Evolutionary conservation across 2,888 invertebrate species (phyloP), one percentile per base, ranked within the genome.

Genomic region (Helleia helle): DNA sequence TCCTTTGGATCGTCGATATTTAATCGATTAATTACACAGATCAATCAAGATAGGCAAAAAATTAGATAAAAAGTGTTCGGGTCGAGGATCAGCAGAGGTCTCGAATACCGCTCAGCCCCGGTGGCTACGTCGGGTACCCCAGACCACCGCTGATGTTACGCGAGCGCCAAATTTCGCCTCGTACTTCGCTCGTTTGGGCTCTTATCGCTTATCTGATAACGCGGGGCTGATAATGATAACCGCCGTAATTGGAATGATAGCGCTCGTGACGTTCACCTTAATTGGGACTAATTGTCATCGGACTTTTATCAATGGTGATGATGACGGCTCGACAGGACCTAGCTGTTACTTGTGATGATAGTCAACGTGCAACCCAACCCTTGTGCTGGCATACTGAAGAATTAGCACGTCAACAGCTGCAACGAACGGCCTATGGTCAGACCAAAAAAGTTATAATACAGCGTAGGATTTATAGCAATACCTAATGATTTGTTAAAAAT

Each of bases 1-100:
- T n/a, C n/a, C n/a, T n/a, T n/a, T n/a, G n/a, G 12, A 22, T 28
- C n/a, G 22, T 25, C 13, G 22, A 17, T 14, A 24, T 25, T 25
- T 27, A 38, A 68, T 70, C 64, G 67, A 71, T 66, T 75, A 81
- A 81, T 75, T 72, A 67, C 50, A 22, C 39, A 44, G 62, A 80
- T 84, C 75, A 65, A 80, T 81, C 73, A 74, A 67, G 81, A 83
- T 80, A 68, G 24, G 8, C 9, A n/a, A 51, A 59, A 63, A 65
- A 62, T 47, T 65, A 84, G 85, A 86, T 86, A 86, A 85, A 85
- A 85, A 80, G 61, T 46, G 42, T 56, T 39, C 36, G 31, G 30
- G 46, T 57, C 63, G 74, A 79, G 79, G 83, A 84, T 85, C 85
- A 86, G 85, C 84, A 85, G 84, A 81, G 81, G 85, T 85, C 85